These are phyloP conservation scores for Moxostoma hubbsi DNA, from an alignment of 2,797 vertebrate species.

Conservation along the genomic window DNA sequence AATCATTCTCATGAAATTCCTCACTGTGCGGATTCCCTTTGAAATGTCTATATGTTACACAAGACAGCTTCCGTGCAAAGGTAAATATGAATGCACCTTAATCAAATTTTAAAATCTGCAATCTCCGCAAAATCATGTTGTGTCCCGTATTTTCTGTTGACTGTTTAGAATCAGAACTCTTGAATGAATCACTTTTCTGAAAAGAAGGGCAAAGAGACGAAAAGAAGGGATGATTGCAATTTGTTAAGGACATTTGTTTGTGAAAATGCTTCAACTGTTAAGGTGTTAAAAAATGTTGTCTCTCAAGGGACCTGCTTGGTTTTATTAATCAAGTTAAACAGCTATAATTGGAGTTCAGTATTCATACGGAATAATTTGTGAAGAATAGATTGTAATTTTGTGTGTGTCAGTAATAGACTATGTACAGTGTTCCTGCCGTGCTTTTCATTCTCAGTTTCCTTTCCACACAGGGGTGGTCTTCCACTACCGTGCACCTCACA, in stretches of 20 bases:
- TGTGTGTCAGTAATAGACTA: neutral
- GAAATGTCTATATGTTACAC: too few relatives aligned
- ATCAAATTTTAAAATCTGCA: too few relatives aligned
- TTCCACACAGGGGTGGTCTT: slow-evolving; percentile 86
- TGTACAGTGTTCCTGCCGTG: neutral
- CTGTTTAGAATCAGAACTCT: too few relatives aligned
- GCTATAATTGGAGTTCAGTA: neutral
- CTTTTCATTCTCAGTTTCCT: neutral
- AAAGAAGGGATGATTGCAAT: neutral
- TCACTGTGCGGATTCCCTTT: too few relatives aligned
- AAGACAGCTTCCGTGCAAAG: too few relatives aligned
- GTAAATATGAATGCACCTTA: too few relatives aligned
- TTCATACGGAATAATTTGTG: neutral
- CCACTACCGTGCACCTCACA: slow-evolving; percentile 88
- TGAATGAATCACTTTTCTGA: too few relatives aligned
- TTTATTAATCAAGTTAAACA: slow-evolving; percentile 2
- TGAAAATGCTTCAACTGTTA: neutral
- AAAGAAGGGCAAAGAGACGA: too few relatives aligned
- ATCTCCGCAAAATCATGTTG: too few relatives aligned
- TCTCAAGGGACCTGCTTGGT: slow-evolving; percentile 3
- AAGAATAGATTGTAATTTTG: neutral
- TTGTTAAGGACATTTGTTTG: neutral
- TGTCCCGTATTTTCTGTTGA: too few relatives aligned
- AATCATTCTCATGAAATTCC: too few relatives aligned
- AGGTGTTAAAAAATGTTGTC: neutral